Evolutionary conservation across 2,888 invertebrate genomes (phyloP).

Genomic region (Tipula helvola): DNA sequence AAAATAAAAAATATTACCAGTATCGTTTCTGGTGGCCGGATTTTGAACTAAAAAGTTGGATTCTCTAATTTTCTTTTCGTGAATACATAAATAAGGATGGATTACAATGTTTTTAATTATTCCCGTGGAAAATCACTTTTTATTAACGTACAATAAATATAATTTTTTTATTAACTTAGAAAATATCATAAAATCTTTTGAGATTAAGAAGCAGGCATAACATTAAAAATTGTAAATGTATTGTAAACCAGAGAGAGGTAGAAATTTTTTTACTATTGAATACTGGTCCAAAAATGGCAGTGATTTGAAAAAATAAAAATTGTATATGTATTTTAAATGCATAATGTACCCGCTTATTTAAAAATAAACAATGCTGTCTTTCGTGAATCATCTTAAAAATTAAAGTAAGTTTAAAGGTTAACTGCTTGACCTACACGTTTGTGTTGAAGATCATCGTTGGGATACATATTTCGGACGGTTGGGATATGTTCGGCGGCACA

Average conservation of each 20-base stretch:
- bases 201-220: neutral
- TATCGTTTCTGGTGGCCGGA: neutral
- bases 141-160: neutral
- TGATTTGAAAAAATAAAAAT: neutral
- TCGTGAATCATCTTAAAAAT: neutral
- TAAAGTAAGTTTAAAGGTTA: conserved; percentile 14
- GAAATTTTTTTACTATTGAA: neutral
- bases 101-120: neutral
- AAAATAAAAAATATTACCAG: too few species aligned
- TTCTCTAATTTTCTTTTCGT: neutral
- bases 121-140: neutral
- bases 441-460: conserved; percentile 13
- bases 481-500: conserved; percentile 36
- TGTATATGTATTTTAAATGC: neutral
- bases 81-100: neutral
- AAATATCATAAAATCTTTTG: neutral
- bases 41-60: neutral
- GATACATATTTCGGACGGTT: conserved; percentile 41
- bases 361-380: neutral
- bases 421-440: conserved; percentile 14
- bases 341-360: neutral
- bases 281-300: neutral
- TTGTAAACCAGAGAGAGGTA: neutral
- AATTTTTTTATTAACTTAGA: neutral
- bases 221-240: neutral